Evolutionary conservation across 2,113 vertebrate species (phyloP).

Genomic region (Furnarius figulus): DNA sequence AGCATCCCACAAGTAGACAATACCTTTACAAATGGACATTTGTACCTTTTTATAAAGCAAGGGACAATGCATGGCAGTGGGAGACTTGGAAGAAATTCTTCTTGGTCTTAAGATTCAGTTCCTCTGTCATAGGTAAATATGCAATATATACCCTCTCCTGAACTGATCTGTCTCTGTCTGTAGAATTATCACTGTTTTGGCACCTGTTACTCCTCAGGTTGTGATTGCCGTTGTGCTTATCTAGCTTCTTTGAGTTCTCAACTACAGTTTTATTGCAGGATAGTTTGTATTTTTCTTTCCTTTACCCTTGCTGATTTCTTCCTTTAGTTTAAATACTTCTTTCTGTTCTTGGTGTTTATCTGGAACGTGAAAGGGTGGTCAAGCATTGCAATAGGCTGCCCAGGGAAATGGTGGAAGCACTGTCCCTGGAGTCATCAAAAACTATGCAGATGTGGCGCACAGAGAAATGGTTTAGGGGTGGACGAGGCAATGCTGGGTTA

Average conservation of each 20-base stretch:
- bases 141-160: background rate
- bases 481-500: background rate
- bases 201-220: background rate
- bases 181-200: background rate
- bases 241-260: background rate
- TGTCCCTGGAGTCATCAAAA: background rate
- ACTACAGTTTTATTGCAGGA: background rate
- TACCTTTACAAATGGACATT: background rate
- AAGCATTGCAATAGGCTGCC: background rate
- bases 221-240: background rate
- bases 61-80: background rate
- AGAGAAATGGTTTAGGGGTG: background rate
- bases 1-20: background rate
- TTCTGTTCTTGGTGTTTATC: background rate
- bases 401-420: background rate
- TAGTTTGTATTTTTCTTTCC: background rate
- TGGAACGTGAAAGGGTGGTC: background rate
- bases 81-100: background rate
- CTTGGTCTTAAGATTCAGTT: background rate
- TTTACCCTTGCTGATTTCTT: background rate
- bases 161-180: background rate
- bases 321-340: background rate
- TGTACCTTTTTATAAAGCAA: background rate
- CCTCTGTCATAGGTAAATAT: background rate
- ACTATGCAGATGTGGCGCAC: background rate